These are phyloP conservation scores for Pinctada fucata DNA, from an alignment of 2,888 invertebrate genomes.

Conservation along the genomic window DNA sequence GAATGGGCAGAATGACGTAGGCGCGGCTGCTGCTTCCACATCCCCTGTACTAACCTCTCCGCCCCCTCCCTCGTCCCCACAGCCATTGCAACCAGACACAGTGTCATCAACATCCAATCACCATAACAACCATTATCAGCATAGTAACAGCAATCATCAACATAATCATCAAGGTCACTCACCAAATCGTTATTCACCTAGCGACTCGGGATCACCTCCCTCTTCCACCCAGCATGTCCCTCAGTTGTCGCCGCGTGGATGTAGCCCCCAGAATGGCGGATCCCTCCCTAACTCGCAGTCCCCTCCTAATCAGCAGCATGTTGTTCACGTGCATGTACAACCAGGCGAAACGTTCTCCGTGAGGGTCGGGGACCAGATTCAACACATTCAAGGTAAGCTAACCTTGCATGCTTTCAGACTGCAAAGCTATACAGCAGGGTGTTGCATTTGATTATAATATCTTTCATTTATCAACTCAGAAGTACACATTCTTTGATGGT, in stretches of 20 bases:
- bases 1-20: slow-evolving; percentile 28
- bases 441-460: background rate
- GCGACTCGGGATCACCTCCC: background rate
- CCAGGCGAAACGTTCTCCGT: slow-evolving; percentile 88
- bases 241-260: slow-evolving; percentile 41
- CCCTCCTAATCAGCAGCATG: slow-evolving; percentile 79
- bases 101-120: slow-evolving; percentile 5
- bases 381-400: slow-evolving; percentile 85
- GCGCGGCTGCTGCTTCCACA: slow-evolving; percentile 25
- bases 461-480: background rate
- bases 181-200: slow-evolving; percentile 22
- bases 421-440: background rate
- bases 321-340: slow-evolving; percentile 86
- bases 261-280: slow-evolving; percentile 43
- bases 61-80: slow-evolving; percentile 7
- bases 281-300: slow-evolving; percentile 46
- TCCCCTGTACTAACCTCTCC: slow-evolving; percentile 20
- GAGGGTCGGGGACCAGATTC: slow-evolving; percentile 85
- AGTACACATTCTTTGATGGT: background rate
- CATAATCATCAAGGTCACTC: slow-evolving; percentile 31
- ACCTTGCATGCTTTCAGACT: slow-evolving; percentile 36
- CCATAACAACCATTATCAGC: background rate
- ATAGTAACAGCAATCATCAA: slow-evolving; percentile 13
- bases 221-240: slow-evolving; percentile 30
- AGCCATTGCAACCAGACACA: slow-evolving; percentile 2